Base-by-base conservation (phyloP, 2,888 invertebrate species). In the Lissonota sp. region DNA sequence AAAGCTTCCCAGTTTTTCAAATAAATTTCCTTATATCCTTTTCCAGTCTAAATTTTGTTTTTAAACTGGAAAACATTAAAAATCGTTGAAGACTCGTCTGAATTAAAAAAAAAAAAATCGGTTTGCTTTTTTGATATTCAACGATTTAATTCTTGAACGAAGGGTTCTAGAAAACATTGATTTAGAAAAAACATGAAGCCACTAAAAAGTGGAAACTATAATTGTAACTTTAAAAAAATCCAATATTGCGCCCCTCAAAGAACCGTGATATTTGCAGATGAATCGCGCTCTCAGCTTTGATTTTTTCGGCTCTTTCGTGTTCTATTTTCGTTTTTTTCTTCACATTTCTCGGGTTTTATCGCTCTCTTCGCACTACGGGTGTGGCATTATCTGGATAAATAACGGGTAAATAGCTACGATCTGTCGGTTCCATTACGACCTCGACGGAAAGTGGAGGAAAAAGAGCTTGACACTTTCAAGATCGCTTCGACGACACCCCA, bases 331-430 rank as follows among this genome's bases (percentile, higher is more conserved):
- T 57, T 49, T 67, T 53, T 60, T 49, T 71, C 16, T 49, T 7
- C 46, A 1, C 14, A 40, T 40, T 5, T 42, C 39, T 49, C 49
- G 4, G 12, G 6, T 53, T 16, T 81, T 55, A 39, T 37, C 62
- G 40, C 44, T 60, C 39, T 75, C 37, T 70, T 67, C 39, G 46
- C 40, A 55, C 69, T n/a, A 51, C 12, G 55, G 40, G 14, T 5
- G 42, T 5, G 42, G 14, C 16, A 14, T 76, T 57, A 46, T 37
- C 26, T 60, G 53, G 77, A 80, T 83, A 77, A 83, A 77, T 80
- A 77, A 83, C 66, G 62, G 26, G 75, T 76, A 73, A 80, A 82
- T 82, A 82, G 76, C 63, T 58, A 16, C 82, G 73, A 80, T 82
- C 82, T 76, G 76, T 79, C 69, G 79, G 71, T 53, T 14, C 77